phyloP scores from a whole-genome alignment of 1,140 invertebrate species.

The Tetragonula clypearis region DNA sequence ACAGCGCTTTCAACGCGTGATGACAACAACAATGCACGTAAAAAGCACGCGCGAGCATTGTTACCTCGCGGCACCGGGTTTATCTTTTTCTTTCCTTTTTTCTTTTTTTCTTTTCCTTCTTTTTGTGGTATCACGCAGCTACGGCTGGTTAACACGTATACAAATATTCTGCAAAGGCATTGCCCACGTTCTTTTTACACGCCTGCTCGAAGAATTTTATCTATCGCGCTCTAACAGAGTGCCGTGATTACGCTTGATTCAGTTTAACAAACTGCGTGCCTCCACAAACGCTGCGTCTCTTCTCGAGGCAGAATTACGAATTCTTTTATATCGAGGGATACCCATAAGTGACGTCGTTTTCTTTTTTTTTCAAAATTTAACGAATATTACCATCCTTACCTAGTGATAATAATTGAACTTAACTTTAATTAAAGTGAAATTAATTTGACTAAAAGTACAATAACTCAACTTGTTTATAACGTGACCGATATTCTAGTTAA shows the following conservation, averaged over 20 bases:
- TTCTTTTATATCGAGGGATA: no score
- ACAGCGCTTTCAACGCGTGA: slow-evolving; percentile 3
- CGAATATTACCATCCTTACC: no score
- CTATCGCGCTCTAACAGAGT: neutral
- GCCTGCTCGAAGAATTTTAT: neutral
- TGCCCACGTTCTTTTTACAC: neutral
- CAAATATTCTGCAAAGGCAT: neutral
- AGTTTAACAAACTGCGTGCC: neutral
- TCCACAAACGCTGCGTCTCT: neutral
- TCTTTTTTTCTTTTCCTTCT: neutral
- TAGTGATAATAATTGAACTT: no score
- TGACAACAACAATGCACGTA: neutral
- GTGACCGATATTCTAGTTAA: no score
- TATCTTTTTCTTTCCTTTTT: no score
- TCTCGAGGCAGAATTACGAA: neutral
- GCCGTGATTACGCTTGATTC: neutral
- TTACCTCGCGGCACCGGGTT: neutral
- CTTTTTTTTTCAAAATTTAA: no score
- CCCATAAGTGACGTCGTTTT: no score
- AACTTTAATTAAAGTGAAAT: no score
- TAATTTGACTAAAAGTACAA: no score
- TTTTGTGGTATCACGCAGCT: neutral
- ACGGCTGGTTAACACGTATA: neutral
- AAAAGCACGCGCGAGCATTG: slow-evolving; percentile 21
- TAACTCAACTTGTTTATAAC: no score